Base-by-base conservation (phyloP, 2,113 vertebrate species). In the Balaenoptera acutorostrata region DNA sequence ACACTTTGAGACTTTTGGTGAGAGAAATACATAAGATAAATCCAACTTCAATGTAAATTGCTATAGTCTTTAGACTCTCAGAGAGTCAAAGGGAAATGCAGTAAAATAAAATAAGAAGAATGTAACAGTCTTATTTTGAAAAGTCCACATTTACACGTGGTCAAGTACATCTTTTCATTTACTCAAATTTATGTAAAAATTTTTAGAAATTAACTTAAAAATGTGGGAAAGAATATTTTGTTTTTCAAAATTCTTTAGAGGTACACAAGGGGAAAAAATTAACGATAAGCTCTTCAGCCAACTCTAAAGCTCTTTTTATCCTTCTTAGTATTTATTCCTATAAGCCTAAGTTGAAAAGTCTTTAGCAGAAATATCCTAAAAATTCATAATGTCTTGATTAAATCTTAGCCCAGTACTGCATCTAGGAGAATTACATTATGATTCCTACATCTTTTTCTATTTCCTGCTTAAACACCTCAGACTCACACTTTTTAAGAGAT, bases 171-270 rank as follows among this genome's bases (percentile, higher is more conserved):
- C 31, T 85, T 90, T 93, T 92, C 63, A 89, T 61, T 92, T 80
- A 66, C 15, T 89, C 59, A 49, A 71, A 71, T 12, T 21, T 71
- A 29, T 7, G 27, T 27, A 27, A 49, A 84, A 92, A 94, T 39
- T 36, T 86, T 80, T 66, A 69, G 15, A 88, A 84, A 27, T 93
- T 85, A 91, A 52, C 4, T 64, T 83, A 9, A 92, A 95, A 94
- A 64, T 87, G 33, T 84, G 33, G 15, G 25, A 90, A 87, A 6
- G 33, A 85, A 86, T 72, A 72, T 61, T 85, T 71, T 14, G 52
- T 20, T 69, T 96, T 96, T 92, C 49, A 82, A 88, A 96, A 64
- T 63, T 66, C 27, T 89, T 97, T 87, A 71, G 10, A 39, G 18
- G 3, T 27, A 90, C 6, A 83, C 82, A 55, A 72, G 20, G 33